phyloP scores from a whole-genome alignment of 2,888 invertebrate genomes.

The Drosophila pullipes region DNA sequence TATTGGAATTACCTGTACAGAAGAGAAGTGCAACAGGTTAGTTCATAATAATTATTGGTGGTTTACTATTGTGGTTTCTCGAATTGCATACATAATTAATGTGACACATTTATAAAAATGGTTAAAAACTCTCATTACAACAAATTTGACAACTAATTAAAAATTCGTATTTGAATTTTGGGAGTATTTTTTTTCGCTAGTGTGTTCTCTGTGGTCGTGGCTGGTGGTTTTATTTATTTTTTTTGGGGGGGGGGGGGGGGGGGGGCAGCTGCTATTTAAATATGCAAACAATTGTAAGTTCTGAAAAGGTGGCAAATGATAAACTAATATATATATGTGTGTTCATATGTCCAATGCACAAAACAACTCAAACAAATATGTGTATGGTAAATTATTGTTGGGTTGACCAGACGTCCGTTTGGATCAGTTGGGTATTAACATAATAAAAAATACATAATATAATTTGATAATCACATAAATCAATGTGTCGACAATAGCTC shows the following conservation, averaged over 20 bases:
- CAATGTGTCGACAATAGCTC: slow-evolving; percentile 30
- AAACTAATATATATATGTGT: slow-evolving; percentile 49
- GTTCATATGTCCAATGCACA: slow-evolving; percentile 54
- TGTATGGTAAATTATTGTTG: slow-evolving; percentile 26
- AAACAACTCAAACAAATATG: slow-evolving; percentile 47
- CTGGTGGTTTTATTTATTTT: slow-evolving; percentile 39
- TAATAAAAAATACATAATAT: slow-evolving; percentile 53
- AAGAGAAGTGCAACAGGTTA: slow-evolving; percentile 52
- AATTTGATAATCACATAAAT: slow-evolving; percentile 40
- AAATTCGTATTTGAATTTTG: slow-evolving; percentile 68
- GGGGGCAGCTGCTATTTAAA: slow-evolving; percentile 47
- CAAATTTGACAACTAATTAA: slow-evolving; percentile 79
- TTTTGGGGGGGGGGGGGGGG: slow-evolving; percentile 1
- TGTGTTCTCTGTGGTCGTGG: slow-evolving; percentile 36
- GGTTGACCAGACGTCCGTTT: slow-evolving; percentile 10
- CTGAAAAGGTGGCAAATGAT: slow-evolving; percentile 68
- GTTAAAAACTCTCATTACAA: slow-evolving; percentile 76
- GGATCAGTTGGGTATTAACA: slow-evolving; percentile 21
- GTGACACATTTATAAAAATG: slow-evolving; percentile 66
- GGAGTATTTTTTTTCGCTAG: slow-evolving; percentile 37
- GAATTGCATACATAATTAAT: slow-evolving; percentile 62
- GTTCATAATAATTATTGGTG: slow-evolving; percentile 35
- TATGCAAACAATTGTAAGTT: slow-evolving; percentile 72
- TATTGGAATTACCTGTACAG: slow-evolving; percentile 88
- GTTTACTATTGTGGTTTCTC: slow-evolving; percentile 23